A percentile compares a stretch with the other conserved stretches of the same genome.
phyloP scores from a whole-genome alignment of 1,140 invertebrate genomes.

The Ceratitis capitata region DNA sequence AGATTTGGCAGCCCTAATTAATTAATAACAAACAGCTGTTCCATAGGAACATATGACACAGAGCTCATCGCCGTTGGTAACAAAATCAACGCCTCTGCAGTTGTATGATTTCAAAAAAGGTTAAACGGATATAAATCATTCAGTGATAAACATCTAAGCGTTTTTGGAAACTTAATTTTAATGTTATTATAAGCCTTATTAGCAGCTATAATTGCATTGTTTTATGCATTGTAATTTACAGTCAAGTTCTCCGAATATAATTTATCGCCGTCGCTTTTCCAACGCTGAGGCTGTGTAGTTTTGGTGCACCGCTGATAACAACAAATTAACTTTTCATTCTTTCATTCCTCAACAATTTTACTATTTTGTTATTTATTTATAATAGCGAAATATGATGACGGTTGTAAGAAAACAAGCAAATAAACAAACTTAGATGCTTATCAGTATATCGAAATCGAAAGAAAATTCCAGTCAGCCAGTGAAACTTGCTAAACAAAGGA shows the following conservation, averaged over 20 bases:
- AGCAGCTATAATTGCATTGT: background rate
- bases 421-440: background rate
- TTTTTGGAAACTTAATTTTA: background rate
- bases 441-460: background rate
- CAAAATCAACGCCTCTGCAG: background rate
- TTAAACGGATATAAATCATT: no score
- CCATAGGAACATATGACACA: background rate
- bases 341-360: background rate
- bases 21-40: background rate
- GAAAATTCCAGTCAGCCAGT: background rate
- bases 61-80: background rate
- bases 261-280: background rate
- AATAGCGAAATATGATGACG: background rate
- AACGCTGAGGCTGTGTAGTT: background rate
- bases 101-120: background rate
- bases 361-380: background rate
- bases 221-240: background rate
- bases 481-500: background rate
- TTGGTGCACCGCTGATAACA: constrained; percentile 30
- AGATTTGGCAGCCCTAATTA: background rate
- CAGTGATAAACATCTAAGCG: no score
- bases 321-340: background rate
- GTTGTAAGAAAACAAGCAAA: background rate
- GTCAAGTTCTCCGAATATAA: background rate
- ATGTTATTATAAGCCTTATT: background rate